Evolutionary conservation across 2,113 vertebrate species (phyloP).

Genomic region (Macrotus californicus): DNA sequence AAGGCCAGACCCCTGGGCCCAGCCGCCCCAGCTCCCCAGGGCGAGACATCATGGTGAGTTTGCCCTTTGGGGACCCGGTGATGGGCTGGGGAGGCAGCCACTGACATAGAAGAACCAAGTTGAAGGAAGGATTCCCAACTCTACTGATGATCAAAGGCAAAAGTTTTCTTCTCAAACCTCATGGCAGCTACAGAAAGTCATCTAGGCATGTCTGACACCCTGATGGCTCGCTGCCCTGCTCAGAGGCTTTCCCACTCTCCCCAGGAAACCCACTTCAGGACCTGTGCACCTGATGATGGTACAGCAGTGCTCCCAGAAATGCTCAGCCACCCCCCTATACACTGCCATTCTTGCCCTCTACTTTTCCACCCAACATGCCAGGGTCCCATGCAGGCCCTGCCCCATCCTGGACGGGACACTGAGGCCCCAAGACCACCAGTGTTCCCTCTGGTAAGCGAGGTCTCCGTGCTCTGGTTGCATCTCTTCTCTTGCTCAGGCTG

Average conservation of each 20-base stretch:
- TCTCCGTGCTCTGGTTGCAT: background rate
- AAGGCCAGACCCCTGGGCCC: constrained; percentile 40
- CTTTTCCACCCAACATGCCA: background rate
- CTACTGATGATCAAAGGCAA: background rate
- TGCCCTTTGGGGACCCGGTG: background rate
- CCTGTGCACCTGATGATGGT: background rate
- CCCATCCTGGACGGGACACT: background rate
- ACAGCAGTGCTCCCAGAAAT: background rate
- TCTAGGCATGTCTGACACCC: background rate
- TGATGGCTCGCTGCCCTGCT: background rate
- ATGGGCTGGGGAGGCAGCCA: constrained; percentile 22
- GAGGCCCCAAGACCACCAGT: background rate
- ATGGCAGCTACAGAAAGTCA: background rate
- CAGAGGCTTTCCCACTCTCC: background rate
- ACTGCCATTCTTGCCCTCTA: background rate
- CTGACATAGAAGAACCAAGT: background rate
- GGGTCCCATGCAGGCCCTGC: background rate
- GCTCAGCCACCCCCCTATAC: background rate
- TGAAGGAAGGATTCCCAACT: background rate
- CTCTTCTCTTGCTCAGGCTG: background rate
- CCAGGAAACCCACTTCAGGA: background rate
- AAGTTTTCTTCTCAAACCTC: background rate
- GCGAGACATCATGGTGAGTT: constrained; percentile 72
- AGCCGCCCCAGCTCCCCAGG: constrained; percentile 16
- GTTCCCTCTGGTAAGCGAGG: constrained; percentile 20